Evolutionary conservation across 2,888 invertebrate species (phyloP).

Genomic region (Mythimna ferrago): DNA sequence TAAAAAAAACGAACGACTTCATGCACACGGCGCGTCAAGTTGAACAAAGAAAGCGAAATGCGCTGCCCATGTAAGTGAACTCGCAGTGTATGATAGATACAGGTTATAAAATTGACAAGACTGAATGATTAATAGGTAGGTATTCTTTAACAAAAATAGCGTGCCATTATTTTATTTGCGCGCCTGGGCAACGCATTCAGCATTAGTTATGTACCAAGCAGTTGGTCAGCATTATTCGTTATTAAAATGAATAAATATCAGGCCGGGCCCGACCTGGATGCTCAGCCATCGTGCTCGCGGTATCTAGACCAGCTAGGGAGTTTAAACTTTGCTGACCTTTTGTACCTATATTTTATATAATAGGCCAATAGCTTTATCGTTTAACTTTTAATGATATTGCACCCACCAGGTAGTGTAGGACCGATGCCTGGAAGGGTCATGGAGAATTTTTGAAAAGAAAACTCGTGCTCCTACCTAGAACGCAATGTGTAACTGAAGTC

Average conservation of each 20-base stretch:
- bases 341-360: not conserved
- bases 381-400: too few relatives aligned
- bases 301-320: not conserved
- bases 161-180: slow-evolving; percentile 33
- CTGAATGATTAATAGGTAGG: slow-evolving; percentile 28
- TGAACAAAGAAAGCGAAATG: not conserved
- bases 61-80: slow-evolving; percentile 36
- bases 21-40: not conserved
- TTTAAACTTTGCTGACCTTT: not conserved
- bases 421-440: too few relatives aligned
- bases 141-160: slow-evolving; percentile 18
- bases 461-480: too few relatives aligned
- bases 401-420: too few relatives aligned
- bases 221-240: slow-evolving; percentile 13
- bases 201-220: slow-evolving; percentile 3
- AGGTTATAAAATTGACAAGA: slow-evolving; percentile 45
- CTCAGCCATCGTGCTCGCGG: not conserved
- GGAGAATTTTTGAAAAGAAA: too few relatives aligned
- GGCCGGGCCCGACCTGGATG: not conserved
- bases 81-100: slow-evolving; percentile 20
- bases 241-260: slow-evolving; percentile 11
- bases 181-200: not conserved
- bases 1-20: not conserved
- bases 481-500: too few relatives aligned
- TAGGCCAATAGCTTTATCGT: too few relatives aligned